phyloP scores from a whole-genome alignment of 2,113 vertebrate species.

The Elephas maximus region DNA sequence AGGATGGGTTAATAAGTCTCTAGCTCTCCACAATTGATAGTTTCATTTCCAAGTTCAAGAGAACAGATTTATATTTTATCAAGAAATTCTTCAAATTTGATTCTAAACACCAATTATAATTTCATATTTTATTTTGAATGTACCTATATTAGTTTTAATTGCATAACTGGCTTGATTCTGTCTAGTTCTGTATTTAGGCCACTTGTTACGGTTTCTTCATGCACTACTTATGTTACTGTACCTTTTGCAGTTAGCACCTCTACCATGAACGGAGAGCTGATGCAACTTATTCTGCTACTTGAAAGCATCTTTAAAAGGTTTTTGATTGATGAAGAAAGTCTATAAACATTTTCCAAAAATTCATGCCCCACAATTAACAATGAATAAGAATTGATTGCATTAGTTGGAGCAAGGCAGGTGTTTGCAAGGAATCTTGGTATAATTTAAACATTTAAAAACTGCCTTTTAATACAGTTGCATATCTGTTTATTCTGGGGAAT shows the following conservation, averaged over 20 bases:
- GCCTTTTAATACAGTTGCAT: slow-evolving; percentile 70
- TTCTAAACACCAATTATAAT: slow-evolving; percentile 68
- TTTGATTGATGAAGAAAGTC: slow-evolving; percentile 62
- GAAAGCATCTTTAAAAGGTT: slow-evolving; percentile 58
- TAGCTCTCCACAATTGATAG: slow-evolving; percentile 74
- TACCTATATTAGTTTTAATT: slow-evolving; percentile 68
- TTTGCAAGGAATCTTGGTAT: slow-evolving; percentile 68
- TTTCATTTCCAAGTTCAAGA: slow-evolving; percentile 76
- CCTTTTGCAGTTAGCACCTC: slow-evolving; percentile 43
- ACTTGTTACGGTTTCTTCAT: slow-evolving; percentile 59
- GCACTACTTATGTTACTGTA: slow-evolving; percentile 68
- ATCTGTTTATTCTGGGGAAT: slow-evolving; percentile 74
- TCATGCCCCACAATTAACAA: slow-evolving; percentile 37
- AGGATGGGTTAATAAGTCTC: slow-evolving; percentile 83
- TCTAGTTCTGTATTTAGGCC: slow-evolving; percentile 68
- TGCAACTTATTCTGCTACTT: slow-evolving; percentile 61
- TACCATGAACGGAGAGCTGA: slow-evolving; percentile 32
- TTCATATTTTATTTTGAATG: slow-evolving; percentile 71
- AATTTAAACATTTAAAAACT: slow-evolving; percentile 75
- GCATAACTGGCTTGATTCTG: slow-evolving; percentile 65
- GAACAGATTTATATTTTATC: slow-evolving; percentile 77
- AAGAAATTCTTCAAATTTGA: slow-evolving; percentile 77
- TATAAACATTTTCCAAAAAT: slow-evolving; percentile 52
- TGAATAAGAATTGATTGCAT: slow-evolving; percentile 54
- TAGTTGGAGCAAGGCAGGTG: slow-evolving; percentile 70